A percentile compares a stretch with the other conserved stretches of the same genome.
These are phyloP conservation scores for Zosterops japonicus DNA, from an alignment of 2,113 vertebrate species.

Conservation along the genomic window DNA sequence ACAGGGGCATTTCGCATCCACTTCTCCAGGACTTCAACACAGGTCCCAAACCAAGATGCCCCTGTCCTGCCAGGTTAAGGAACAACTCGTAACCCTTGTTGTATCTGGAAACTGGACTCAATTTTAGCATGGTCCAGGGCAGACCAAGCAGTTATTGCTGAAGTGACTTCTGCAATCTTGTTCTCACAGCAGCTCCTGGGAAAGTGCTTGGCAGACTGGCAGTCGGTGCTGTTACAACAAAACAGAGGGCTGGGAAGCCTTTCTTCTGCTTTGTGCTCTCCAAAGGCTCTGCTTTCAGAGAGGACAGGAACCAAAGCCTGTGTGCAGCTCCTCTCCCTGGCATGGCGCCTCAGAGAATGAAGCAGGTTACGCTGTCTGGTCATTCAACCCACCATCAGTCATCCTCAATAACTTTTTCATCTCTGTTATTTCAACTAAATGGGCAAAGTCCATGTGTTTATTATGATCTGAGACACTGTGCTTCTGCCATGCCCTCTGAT, in stretches of 20 bases:
- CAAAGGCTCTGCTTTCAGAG: background rate
- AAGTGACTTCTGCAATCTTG: background rate
- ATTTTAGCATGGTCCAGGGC: background rate
- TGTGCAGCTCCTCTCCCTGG: background rate
- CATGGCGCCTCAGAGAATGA: background rate
- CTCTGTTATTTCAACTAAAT: background rate
- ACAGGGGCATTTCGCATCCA: fast-evolving
- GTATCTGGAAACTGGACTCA: background rate
- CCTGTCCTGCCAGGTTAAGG: background rate
- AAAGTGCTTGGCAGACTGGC: background rate
- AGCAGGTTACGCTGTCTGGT: background rate
- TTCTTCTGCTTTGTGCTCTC: background rate
- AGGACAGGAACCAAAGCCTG: background rate
- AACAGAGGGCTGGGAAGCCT: background rate
- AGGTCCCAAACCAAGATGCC: background rate
- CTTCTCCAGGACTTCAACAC: background rate
- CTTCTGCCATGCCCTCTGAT: background rate
- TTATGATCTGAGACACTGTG: background rate
- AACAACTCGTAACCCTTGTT: background rate
- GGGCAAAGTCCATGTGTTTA: background rate
- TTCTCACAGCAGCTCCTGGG: background rate
- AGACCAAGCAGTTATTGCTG: background rate
- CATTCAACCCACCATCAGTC: background rate
- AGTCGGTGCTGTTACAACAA: background rate
- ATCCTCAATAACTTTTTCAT: background rate